Evolutionary conservation across 2,113 vertebrate genomes (phyloP).

Genomic region (Coptodon rendalli): DNA sequence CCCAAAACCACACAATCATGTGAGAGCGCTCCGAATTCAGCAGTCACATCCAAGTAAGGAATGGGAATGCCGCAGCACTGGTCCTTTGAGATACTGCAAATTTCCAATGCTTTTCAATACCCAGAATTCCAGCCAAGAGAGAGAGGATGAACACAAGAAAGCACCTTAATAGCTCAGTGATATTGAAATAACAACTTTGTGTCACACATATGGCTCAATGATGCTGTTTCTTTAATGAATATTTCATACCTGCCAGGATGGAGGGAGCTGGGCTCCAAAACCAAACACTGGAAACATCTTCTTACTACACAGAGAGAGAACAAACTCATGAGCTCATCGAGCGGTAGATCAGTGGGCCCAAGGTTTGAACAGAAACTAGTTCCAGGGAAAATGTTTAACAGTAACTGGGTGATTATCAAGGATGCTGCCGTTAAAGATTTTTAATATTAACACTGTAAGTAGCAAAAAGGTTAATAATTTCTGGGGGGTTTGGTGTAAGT

Average conservation of each 20-base stretch:
- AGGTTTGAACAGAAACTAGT: neutral
- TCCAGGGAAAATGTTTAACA: neutral
- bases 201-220: neutral
- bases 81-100: conserved; percentile 38
- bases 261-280: conserved; percentile 91
- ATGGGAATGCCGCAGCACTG: conserved; percentile 36
- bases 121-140: conserved; percentile 62
- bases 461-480: neutral
- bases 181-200: neutral
- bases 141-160: neutral
- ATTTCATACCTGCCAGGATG: conserved; percentile 78
- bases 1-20: neutral
- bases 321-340: neutral
- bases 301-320: conserved; percentile 69
- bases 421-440: neutral
- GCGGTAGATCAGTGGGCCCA: rapidly evolving
- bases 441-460: neutral
- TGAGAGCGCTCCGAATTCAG: conserved; percentile 2
- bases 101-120: conserved; percentile 45
- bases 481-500: neutral
- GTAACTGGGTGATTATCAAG: neutral
- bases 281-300: conserved; percentile 97
- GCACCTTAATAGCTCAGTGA: conserved; percentile 9
- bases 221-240: neutral
- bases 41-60: conserved; percentile 16